Conservation (phyloP, 2,888 invertebrate genomes). For the Eristalinus aeneus region DNA sequence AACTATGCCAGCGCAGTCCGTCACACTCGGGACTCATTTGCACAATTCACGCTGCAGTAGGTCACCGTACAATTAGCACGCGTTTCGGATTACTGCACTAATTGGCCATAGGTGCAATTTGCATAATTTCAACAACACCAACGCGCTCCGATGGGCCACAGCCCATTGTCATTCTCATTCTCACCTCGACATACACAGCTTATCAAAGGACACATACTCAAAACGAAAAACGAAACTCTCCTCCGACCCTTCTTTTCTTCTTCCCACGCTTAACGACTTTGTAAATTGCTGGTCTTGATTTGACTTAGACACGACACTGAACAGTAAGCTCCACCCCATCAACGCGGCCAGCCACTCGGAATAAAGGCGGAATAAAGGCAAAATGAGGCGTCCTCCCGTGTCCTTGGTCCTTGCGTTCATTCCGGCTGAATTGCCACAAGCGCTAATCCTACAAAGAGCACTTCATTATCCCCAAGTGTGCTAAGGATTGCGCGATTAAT, state of each 20-base stretch:
- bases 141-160: conserved; percentile 7
- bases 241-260: neutral
- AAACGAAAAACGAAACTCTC: neutral
- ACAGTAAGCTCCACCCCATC: neutral
- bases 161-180: conserved; percentile 23
- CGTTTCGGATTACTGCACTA: conserved; percentile 64
- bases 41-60: conserved; percentile 37
- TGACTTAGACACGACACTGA: conserved; percentile 26
- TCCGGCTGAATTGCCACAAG: conserved; percentile 50
- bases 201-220: conserved; percentile 10
- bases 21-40: neutral
- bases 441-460: conserved; percentile 56
- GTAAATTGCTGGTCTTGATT: conserved; percentile 44
- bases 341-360: neutral
- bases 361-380: neutral
- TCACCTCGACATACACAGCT: conserved; percentile 3
- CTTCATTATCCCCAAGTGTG: conserved; percentile 56
- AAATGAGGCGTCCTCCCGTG: conserved; percentile 1
- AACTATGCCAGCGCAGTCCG: neutral
- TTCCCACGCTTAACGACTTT: conserved; percentile 33
- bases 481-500: conserved; percentile 53
- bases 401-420: conserved; percentile 44
- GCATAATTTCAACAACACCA: conserved; percentile 57
- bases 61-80: conserved; percentile 63
- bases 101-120: conserved; percentile 62